Evolutionary conservation across 2,888 invertebrate species (phyloP).

Genomic region (Proisotoma minuta): DNA sequence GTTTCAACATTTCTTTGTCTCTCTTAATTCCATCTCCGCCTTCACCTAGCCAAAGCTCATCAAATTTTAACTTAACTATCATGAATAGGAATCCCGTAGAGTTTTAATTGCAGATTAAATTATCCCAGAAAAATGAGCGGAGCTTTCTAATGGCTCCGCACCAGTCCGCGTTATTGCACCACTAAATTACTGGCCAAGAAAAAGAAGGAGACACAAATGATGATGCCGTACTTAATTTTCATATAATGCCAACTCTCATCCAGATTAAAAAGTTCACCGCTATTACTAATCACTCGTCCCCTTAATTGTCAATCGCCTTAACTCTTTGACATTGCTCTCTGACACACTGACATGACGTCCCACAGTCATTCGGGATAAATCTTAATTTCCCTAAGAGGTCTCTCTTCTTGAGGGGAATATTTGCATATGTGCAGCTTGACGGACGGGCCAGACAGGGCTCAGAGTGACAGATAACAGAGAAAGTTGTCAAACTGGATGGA

Average conservation of each 20-base stretch:
- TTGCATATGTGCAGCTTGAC: conserved; percentile 23
- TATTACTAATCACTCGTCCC: neutral
- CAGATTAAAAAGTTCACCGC: too few species aligned
- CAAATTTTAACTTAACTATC: conserved; percentile 12
- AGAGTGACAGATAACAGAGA: neutral
- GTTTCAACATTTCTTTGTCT: conserved; percentile 20
- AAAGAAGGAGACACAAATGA: too few species aligned
- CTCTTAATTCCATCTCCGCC: conserved; percentile 10
- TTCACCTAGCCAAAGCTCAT: conserved; percentile 5
- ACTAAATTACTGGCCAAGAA: neutral
- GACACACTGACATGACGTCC: neutral
- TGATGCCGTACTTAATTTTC: too few species aligned
- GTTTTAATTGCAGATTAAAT: conserved; percentile 14
- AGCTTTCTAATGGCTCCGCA: neutral
- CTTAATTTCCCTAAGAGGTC: conserved; percentile 45
- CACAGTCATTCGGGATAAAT: conserved; percentile 22
- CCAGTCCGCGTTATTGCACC: neutral
- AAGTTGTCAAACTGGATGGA: neutral
- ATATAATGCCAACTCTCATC: too few species aligned
- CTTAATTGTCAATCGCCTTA: neutral
- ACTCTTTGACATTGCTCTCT: neutral
- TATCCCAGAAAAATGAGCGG: conserved; percentile 5
- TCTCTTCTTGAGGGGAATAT: conserved; percentile 21
- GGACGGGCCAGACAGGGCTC: conserved; percentile 16
- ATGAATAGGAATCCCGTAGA: conserved; percentile 18